Evolutionary conservation across 2,113 vertebrate genomes (phyloP).

Genomic region (Rattus rattus): DNA sequence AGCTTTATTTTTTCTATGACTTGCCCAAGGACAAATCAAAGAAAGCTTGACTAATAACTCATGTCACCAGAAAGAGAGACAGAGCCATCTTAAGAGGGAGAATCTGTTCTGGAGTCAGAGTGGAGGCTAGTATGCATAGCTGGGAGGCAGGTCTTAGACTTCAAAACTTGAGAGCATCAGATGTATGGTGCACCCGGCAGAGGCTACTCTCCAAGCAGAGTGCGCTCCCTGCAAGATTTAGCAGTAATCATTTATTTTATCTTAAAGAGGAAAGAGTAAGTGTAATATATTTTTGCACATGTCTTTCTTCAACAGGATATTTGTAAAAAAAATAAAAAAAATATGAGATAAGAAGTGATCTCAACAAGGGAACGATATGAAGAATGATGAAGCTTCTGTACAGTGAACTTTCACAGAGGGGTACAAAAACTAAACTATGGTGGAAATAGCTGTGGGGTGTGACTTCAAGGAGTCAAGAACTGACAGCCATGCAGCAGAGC

Average conservation of each 20-base stretch:
- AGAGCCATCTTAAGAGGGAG: not conserved
- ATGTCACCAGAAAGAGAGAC: not conserved
- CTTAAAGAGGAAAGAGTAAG: not conserved
- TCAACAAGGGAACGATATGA: not conserved
- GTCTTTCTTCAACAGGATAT: not conserved
- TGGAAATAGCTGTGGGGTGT: not conserved
- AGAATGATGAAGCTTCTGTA: not conserved
- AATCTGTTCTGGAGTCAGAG: not conserved
- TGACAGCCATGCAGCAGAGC: not conserved
- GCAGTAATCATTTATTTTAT: not conserved
- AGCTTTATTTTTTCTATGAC: slow-evolving; percentile 38
- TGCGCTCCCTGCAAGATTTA: not conserved
- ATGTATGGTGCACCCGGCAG: not conserved
- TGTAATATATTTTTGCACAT: not conserved
- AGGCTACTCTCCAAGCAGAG: not conserved
- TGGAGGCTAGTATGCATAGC: not conserved
- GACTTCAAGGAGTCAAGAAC: not conserved
- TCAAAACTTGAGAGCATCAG: not conserved
- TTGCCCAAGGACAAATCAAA: slow-evolving; percentile 25
- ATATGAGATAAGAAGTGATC: not conserved
- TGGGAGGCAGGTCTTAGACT: not conserved
- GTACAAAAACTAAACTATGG: not conserved
- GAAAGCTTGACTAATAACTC: not conserved
- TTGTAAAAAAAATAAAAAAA: not conserved
- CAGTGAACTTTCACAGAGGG: not conserved